Percentiles rank a stretch among this genome's conserved stretches.
phyloP scores from a whole-genome alignment of 2,797 vertebrate species.

The Remorina albescens region DNA sequence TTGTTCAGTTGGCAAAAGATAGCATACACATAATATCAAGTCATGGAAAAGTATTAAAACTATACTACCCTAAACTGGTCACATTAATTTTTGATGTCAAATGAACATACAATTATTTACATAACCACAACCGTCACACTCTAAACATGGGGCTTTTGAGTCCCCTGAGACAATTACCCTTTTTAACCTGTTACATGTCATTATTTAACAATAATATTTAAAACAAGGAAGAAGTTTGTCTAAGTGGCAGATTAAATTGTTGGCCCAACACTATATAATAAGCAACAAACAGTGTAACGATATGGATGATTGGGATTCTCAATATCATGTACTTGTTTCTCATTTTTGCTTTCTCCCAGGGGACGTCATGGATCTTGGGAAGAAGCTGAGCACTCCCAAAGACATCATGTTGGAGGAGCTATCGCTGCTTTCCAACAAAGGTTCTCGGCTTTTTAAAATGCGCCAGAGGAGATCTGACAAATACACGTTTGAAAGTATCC shows the following conservation, averaged over 20 bases:
- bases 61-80: too few relatives aligned
- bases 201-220: background rate
- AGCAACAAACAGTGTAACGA: background rate
- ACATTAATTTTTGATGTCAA: too few relatives aligned
- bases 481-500: slow-evolving; percentile 97
- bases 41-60: background rate
- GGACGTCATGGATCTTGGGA: slow-evolving; percentile 91
- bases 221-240: too few relatives aligned
- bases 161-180: background rate
- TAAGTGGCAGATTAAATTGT: background rate
- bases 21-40: background rate
- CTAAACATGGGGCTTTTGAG: background rate
- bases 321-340: background rate
- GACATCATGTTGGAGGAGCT: slow-evolving; percentile 99
- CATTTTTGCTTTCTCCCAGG: slow-evolving; percentile 54
- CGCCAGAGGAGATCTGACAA: slow-evolving; percentile 98
- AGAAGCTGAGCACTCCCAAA: slow-evolving; percentile 94
- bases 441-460: slow-evolving; percentile 97
- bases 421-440: slow-evolving; percentile 93
- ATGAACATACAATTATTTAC: background rate
- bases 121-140: background rate
- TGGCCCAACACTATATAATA: background rate
- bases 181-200: background rate
- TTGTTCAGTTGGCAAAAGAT: background rate
- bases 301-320: background rate